Conservation (phyloP, 2,888 invertebrate species). For the Caenorhabditis parvicauda region DNA sequence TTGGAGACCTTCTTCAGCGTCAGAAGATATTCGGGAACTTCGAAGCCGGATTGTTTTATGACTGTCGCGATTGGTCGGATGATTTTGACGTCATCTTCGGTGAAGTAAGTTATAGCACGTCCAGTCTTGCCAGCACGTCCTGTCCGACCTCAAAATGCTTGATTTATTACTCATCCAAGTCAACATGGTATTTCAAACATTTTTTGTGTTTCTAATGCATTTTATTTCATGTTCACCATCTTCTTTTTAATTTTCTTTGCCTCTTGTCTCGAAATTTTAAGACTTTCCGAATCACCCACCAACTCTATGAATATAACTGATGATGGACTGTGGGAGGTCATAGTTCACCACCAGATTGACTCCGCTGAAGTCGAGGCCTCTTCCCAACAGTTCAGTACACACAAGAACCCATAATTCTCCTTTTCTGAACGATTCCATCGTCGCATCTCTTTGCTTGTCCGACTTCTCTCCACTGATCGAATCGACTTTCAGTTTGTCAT, state of each 20-base stretch:
- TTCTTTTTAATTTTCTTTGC: not conserved
- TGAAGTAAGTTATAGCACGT: conserved; percentile 88
- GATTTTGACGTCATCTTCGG: conserved; percentile 76
- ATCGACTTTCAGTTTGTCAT: conserved; percentile 36
- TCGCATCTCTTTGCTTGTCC: conserved; percentile 78
- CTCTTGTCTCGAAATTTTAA: not conserved
- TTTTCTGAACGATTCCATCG: conserved; percentile 83
- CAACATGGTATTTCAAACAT: not conserved
- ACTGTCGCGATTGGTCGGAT: conserved; percentile 85
- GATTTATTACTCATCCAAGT: not conserved
- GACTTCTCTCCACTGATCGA: conserved; percentile 52
- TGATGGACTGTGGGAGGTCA: conserved; percentile 87
- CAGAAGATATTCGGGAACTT: conserved; percentile 87
- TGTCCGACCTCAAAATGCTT: conserved; percentile 73
- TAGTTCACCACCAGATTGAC: conserved; percentile 95
- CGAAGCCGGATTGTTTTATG: conserved; percentile 85
- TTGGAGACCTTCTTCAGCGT: conserved; percentile 64
- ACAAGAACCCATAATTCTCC: conserved; percentile 93
- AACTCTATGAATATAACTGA: conserved; percentile 84
- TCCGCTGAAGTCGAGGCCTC: conserved; percentile 93
- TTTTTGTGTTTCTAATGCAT: not conserved
- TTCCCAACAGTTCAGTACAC: conserved; percentile 92
- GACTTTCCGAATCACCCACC: conserved; percentile 59
- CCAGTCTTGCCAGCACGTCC: conserved; percentile 88
- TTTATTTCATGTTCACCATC: not conserved